Evolutionary conservation across 1,140 invertebrate species (phyloP).

Genomic region (Calephelis nemesis): DNA sequence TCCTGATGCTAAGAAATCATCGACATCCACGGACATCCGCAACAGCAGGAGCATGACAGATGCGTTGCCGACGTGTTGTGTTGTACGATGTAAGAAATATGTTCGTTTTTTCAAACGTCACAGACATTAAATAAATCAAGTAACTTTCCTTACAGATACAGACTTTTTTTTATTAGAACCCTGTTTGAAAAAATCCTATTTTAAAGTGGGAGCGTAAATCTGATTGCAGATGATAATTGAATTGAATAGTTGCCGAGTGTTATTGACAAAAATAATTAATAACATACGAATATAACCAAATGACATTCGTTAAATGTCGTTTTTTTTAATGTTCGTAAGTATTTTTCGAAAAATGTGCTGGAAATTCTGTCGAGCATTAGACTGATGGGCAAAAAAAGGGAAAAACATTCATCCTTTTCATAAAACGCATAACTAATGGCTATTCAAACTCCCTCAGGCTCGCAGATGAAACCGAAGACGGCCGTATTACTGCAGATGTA

Average conservation of each 20-base stretch:
- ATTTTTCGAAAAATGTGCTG: conserved; percentile 18
- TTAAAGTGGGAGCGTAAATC: no score
- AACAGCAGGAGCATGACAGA: no score
- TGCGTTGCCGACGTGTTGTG: no score
- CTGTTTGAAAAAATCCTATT: no score
- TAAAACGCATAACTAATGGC: conserved; percentile 41
- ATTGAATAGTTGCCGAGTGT: background rate
- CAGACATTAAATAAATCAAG: no score
- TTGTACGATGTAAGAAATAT: no score
- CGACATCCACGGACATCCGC: no score
- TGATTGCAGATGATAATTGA: no score
- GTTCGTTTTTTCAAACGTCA: no score
- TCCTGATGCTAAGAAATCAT: no score
- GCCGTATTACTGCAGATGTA: conserved; percentile 21
- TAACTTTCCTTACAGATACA: no score
- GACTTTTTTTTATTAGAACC: no score
- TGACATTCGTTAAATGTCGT: background rate
- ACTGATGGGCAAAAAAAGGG: conserved; percentile 35
- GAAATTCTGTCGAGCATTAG: conserved; percentile 29
- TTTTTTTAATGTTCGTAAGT: background rate
- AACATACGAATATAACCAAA: background rate
- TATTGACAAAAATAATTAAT: background rate
- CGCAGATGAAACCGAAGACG: conserved; percentile 36
- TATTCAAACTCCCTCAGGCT: conserved; percentile 40
- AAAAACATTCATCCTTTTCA: conserved; percentile 41